These are phyloP conservation scores for Zootermopsis nevadensis DNA, from an alignment of 2,888 invertebrate genomes.

Conservation along the genomic window DNA sequence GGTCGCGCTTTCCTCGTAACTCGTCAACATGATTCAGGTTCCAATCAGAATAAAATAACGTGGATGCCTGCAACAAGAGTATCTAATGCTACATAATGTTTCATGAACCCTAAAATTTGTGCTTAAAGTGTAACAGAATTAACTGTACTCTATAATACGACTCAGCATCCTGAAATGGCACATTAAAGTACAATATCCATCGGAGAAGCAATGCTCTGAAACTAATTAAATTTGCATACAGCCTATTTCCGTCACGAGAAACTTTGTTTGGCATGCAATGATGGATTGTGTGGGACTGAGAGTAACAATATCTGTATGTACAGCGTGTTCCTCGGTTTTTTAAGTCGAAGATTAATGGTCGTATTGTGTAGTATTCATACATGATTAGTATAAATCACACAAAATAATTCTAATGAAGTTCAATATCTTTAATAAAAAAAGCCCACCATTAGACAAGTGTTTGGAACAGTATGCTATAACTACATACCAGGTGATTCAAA, in stretches of 20 bases:
- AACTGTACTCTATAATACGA: not conserved
- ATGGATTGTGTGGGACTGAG: not conserved
- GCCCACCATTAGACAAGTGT: too few relatives aligned
- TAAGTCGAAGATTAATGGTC: too few relatives aligned
- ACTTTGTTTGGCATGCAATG: not conserved
- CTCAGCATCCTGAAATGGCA: conserved; percentile 12
- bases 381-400: too few relatives aligned
- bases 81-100: conserved; percentile 8
- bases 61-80: not conserved
- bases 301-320: not conserved
- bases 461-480: too few relatives aligned
- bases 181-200: conserved; percentile 20
- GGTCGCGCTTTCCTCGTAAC: not conserved
- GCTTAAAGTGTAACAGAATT: not conserved
- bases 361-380: too few relatives aligned
- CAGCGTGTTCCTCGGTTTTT: not conserved
- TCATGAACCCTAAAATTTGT: not conserved
- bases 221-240: conserved; percentile 37
- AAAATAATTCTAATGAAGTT: too few relatives aligned
- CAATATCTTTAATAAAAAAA: too few relatives aligned
- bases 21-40: not conserved
- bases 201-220: conserved; percentile 13
- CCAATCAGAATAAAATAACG: conserved; percentile 18
- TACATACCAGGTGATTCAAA: too few relatives aligned
- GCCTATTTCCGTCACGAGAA: not conserved